Evolutionary conservation across 2,797 vertebrate species (phyloP).

Genomic region (Setipinna tenuifilis): DNA sequence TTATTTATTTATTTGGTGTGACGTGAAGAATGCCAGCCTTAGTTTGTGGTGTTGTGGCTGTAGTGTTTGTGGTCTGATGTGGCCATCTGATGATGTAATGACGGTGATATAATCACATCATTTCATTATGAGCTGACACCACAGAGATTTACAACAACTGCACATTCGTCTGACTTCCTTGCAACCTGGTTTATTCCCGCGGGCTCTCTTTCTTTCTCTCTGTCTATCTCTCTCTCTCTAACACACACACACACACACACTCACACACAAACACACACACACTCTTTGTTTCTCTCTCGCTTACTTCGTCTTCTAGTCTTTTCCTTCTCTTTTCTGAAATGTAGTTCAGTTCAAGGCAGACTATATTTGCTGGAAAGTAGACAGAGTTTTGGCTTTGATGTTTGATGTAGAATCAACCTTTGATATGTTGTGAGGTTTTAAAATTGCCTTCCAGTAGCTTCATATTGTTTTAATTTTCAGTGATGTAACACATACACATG

Average conservation of each 20-base stretch:
- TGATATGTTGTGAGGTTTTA: background rate
- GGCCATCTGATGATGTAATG: background rate
- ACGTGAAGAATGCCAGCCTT: background rate
- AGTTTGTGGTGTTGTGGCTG: background rate
- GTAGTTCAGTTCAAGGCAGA: background rate
- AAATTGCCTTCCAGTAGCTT: background rate
- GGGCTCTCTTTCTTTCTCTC: background rate
- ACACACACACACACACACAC: too few relatives aligned
- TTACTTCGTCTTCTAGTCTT: background rate
- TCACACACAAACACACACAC: too few relatives aligned
- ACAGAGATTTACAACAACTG: background rate
- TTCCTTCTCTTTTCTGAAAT: background rate
- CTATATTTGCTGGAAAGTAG: constrained; percentile 1
- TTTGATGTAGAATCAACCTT: background rate
- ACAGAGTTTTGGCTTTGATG: background rate
- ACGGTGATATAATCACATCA: background rate
- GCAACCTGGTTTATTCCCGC: background rate
- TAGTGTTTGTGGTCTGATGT: background rate
- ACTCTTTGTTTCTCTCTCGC: too few relatives aligned
- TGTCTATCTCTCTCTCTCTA: background rate
- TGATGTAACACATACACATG: background rate
- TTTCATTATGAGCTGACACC: background rate
- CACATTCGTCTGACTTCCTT: background rate
- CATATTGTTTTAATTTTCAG: background rate
- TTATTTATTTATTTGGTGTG: background rate